Evolutionary conservation across 1,140 invertebrate genomes (phyloP).

Genomic region (Pachypsylla venusta): DNA sequence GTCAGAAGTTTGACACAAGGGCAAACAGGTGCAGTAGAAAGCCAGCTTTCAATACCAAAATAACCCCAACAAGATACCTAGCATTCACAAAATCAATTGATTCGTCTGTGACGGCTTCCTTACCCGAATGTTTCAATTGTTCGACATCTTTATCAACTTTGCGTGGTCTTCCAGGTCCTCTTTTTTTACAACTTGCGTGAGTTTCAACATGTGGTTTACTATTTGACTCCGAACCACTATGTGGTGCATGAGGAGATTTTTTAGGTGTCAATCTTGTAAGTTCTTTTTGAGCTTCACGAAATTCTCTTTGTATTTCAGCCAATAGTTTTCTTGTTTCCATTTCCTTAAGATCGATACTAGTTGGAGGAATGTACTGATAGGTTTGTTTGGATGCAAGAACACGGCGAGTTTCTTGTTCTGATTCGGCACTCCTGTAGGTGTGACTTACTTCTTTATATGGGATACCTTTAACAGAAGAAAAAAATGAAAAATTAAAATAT

Average conservation of each 20-base stretch:
- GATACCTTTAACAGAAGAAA: background rate
- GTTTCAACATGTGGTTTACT: too few species aligned
- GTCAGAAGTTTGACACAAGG: too few species aligned
- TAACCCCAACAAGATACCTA: too few species aligned
- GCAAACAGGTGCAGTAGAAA: too few species aligned
- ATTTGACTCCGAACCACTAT: background rate
- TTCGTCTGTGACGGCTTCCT: too few species aligned
- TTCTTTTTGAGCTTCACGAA: slow-evolving; percentile 67
- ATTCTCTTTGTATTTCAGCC: slow-evolving; percentile 62
- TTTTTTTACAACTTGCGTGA: background rate
- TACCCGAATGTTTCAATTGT: background rate
- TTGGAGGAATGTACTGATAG: background rate
- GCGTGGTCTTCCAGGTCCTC: slow-evolving; percentile 8
- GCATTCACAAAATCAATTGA: too few species aligned
- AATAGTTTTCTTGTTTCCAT: slow-evolving; percentile 60
- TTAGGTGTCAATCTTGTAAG: slow-evolving; percentile 49
- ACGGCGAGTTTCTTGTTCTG: slow-evolving; percentile 11
- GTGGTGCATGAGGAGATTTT: slow-evolving; percentile 23
- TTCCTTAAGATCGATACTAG: slow-evolving; percentile 44
- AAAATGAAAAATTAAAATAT: background rate
- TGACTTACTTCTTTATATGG: slow-evolving; percentile 9
- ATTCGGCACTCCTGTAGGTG: slow-evolving; percentile 7
- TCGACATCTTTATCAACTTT: slow-evolving; percentile 8
- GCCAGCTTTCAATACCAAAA: too few species aligned
- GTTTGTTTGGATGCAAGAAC: slow-evolving; percentile 12